Evolutionary conservation across 2,113 vertebrate genomes (phyloP).

Genomic region (Rhegmatorhina hoffmannsi): DNA sequence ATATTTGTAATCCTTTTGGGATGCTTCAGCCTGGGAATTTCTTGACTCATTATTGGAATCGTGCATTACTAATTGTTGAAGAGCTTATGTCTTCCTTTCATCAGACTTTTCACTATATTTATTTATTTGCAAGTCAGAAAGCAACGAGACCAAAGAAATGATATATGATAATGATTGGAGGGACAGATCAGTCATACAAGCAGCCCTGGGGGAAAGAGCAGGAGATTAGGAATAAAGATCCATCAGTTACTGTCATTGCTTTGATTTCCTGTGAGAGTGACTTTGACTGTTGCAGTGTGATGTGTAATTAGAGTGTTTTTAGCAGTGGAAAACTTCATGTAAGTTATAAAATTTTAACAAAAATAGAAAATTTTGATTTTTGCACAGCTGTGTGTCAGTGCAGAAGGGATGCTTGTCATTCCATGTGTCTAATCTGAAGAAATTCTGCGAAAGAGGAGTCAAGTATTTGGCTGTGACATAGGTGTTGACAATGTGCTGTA

Average conservation of each 20-base stretch:
- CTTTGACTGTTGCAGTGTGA: not conserved
- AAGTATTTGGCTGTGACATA: slow-evolving; percentile 10
- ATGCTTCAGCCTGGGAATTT: not conserved
- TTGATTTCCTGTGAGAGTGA: not conserved
- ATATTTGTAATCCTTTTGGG: not conserved
- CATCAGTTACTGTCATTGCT: not conserved
- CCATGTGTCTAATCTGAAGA: not conserved
- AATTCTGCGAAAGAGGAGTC: not conserved
- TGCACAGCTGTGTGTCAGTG: not conserved
- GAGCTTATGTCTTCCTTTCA: not conserved
- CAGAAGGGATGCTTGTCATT: not conserved
- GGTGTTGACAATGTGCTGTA: slow-evolving; percentile 18
- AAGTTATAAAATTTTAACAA: not conserved
- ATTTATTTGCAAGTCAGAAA: not conserved
- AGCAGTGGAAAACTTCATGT: not conserved
- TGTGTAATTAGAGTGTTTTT: not conserved
- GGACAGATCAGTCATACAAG: not conserved
- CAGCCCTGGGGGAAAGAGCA: not conserved
- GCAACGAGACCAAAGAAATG: not conserved
- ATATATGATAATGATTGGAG: not conserved
- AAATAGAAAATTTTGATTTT: not conserved
- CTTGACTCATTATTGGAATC: not conserved
- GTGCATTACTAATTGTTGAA: not conserved
- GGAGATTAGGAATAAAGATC: not conserved
- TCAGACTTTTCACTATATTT: not conserved